Conservation (phyloP, 2,113 vertebrate species). For the Nesoenas mayeri region DNA sequence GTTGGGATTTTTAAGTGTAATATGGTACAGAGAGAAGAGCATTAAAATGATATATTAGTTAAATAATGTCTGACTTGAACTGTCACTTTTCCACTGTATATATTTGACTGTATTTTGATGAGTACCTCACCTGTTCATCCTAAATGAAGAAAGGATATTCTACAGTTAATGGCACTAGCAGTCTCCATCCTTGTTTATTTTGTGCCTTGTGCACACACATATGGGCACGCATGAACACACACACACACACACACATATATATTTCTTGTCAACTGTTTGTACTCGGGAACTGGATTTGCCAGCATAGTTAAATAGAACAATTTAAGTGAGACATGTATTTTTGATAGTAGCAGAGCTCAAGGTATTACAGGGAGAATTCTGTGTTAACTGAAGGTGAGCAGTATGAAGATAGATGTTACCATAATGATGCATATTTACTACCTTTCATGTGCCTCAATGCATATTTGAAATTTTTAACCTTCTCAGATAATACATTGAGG, state of each 20-base stretch:
- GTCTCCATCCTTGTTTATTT: not conserved
- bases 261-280: not conserved
- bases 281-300: not conserved
- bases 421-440: not conserved
- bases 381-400: not conserved
- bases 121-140: not conserved
- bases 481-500: not conserved
- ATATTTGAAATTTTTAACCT: not conserved
- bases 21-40: not conserved
- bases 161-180: not conserved
- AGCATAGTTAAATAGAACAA: not conserved
- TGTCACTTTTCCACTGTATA: not conserved
- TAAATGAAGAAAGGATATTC: not conserved
- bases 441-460: not conserved
- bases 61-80: not conserved
- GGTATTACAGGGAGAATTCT: not conserved
- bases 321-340: not conserved
- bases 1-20: not conserved
- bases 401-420: not conserved
- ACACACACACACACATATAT: no score
- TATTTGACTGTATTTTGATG: not conserved
- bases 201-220: accelerated
- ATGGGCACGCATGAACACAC: accelerated
- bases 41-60: not conserved
- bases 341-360: not conserved